Percentiles rank a stretch among this genome's conserved stretches.
Conservation (phyloP, 2,797 vertebrate species). For the Tenualosa ilisha region DNA sequence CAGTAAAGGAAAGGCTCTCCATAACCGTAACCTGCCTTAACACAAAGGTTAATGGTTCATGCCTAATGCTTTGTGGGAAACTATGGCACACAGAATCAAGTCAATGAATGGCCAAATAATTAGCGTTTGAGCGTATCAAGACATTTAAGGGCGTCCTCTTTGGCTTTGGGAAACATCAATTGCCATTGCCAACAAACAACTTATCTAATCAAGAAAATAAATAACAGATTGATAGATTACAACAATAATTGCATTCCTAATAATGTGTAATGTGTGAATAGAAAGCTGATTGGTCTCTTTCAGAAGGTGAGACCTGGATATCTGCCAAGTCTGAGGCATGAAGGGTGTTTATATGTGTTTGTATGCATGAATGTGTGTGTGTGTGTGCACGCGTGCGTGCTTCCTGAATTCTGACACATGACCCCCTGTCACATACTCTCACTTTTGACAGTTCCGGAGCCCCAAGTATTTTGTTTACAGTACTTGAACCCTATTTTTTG, state of each 20-base stretch:
- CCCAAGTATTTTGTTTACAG: not conserved
- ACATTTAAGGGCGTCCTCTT: no score
- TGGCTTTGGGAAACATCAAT: no score
- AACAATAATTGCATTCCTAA: not conserved
- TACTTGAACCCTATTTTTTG: not conserved
- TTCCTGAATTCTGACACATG: not conserved
- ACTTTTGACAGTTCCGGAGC: slow-evolving; percentile 2
- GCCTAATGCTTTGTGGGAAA: no score
- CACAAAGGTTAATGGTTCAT: no score
- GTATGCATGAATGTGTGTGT: not conserved
- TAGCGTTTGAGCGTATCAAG: no score
- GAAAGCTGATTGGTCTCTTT: not conserved
- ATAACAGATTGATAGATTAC: not conserved
- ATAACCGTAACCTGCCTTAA: not conserved
- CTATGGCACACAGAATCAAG: no score
- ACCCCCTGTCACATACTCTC: not conserved
- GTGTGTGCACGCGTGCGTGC: not conserved
- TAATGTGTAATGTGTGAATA: not conserved
- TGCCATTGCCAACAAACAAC: no score
- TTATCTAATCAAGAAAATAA: not conserved
- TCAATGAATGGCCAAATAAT: no score
- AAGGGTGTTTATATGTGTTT: not conserved
- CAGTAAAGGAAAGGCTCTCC: not conserved
- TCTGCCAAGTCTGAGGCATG: not conserved
- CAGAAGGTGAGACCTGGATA: not conserved